Evolutionary conservation across 1,140 invertebrate genomes (phyloP).

Genomic region (Zaprionus vittiger): DNA sequence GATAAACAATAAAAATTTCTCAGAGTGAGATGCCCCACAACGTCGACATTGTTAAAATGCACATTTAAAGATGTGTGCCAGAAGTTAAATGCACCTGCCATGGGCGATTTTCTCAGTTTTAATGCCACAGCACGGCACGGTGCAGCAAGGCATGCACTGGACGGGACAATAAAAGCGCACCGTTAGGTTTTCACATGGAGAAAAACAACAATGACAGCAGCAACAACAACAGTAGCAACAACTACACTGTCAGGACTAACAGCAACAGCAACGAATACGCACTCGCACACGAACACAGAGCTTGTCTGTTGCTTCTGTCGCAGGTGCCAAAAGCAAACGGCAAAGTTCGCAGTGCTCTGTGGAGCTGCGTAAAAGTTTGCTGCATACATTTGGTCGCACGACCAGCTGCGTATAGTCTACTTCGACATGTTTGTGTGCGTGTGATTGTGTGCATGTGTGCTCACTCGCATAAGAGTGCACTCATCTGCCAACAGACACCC

Average conservation of each 20-base stretch:
- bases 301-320: constrained; percentile 53
- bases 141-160: constrained; percentile 13
- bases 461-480: constrained; percentile 7
- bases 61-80: constrained; percentile 65
- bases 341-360: constrained; percentile 30
- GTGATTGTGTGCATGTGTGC: background rate
- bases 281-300: constrained; percentile 12
- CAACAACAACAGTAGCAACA: constrained; percentile 10
- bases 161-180: constrained; percentile 46
- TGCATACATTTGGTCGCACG: constrained; percentile 38
- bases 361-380: constrained; percentile 57
- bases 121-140: constrained; percentile 37
- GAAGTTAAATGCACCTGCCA: constrained; percentile 81
- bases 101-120: constrained; percentile 40
- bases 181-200: constrained; percentile 22
- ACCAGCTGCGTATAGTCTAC: constrained; percentile 3
- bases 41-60: constrained; percentile 64
- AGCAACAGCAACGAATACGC: constrained; percentile 21
- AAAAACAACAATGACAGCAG: constrained; percentile 14
- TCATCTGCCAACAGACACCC: background rate
- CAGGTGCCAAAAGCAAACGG: constrained; percentile 65
- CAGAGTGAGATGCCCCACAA: constrained; percentile 37
- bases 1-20: constrained; percentile 62
- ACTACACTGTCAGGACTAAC: constrained; percentile 4
- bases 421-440: background rate